Conservation (phyloP, 2,113 vertebrate genomes). For the Semicossyphus pulcher region DNA sequence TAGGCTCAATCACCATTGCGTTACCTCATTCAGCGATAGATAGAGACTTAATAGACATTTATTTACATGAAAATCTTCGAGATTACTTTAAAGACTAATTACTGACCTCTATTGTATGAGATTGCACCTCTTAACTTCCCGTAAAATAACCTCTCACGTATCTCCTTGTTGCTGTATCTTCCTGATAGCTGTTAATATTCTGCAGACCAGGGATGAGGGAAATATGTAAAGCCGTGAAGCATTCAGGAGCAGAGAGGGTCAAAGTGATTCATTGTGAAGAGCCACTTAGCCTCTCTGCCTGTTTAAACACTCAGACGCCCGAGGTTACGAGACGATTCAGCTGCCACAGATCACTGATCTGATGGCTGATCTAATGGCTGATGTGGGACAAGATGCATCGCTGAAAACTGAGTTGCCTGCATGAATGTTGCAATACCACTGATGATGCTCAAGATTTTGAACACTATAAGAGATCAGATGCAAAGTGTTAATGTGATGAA, state of each 20-base stretch:
- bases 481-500: too few relatives aligned
- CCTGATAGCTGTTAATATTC: constrained; percentile 27
- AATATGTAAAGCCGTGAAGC: constrained; percentile 17
- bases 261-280: constrained; percentile 33
- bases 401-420: constrained; percentile 26
- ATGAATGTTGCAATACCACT: too few relatives aligned
- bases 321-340: constrained; percentile 10
- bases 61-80: too few relatives aligned
- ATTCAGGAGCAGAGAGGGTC: constrained; percentile 21
- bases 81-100: too few relatives aligned
- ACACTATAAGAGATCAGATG: too few relatives aligned
- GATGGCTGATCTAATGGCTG: background rate
- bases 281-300: constrained; percentile 51
- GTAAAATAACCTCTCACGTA: too few relatives aligned
- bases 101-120: too few relatives aligned
- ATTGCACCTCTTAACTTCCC: too few relatives aligned
- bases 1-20: too few relatives aligned
- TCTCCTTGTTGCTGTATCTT: background rate
- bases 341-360: constrained; percentile 20
- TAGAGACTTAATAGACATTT: too few relatives aligned
- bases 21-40: too few relatives aligned
- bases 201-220: constrained; percentile 25
- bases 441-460: too few relatives aligned
- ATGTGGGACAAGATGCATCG: constrained; percentile 29
- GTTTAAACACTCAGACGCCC: constrained; percentile 30